Evolutionary conservation across 2,113 vertebrate genomes (phyloP), one percentile per base, ranked within the genome.

Genomic region (Chloropsis cyanopogon): DNA sequence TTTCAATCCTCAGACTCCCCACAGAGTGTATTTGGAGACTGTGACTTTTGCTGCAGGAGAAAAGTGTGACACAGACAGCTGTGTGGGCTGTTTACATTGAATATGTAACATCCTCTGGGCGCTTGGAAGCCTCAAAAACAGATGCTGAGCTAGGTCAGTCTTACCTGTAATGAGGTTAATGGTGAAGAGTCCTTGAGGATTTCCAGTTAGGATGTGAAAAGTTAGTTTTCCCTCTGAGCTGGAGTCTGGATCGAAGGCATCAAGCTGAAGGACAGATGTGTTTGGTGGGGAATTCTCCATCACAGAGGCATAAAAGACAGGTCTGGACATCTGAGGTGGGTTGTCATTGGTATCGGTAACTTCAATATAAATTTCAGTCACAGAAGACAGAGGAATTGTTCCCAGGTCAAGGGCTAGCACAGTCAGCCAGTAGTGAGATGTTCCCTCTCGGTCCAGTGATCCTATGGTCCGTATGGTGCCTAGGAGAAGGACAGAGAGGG

Each of bases 301-400:
- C 78, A 99, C 97, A 5, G 98, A 98, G 4, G 98, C 98, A 25
- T 99, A 99, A 92, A 99, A 99, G 66, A 99, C 98, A 2, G 99
- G 98, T 88, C 98, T 98, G 56, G 98, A 98, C 82, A 99, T 98
- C 88, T 98, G 98, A 8, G 99, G 99, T 20, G 98, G 97, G 72
- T 99, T 99, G 94, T 99, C 99, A n/a, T 99, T 99, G 50, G 99
- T 92, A 64, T 99, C 99, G 1, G 94, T 97, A 76, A 99, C 98
- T 91, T 99, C 99, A 73, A 99, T 97, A 95, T 98, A 99, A 94
- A 99, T 98, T 92, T 99, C 99, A n/a, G 98, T 98, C 95, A 98
- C 98, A 49, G 99, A 98, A 44, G 97, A 95, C 60, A 99, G 96
- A 46, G 99, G 98, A 63, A 98, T 61, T 1, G 98, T 98, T 10